Conservation (phyloP, 2,888 invertebrate species). For the Isoperla grammatica region DNA sequence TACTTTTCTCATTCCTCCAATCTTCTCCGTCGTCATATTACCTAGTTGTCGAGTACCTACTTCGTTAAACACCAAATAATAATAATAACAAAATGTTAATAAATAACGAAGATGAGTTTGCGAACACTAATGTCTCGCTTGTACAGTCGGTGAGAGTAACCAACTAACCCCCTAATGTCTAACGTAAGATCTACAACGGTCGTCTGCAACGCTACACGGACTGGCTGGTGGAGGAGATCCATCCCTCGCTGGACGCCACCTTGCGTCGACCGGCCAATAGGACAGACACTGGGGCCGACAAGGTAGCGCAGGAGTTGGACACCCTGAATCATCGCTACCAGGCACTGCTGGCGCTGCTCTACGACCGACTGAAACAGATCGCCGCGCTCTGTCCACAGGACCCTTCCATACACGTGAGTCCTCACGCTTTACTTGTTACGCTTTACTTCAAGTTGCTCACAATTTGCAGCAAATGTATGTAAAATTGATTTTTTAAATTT, state of each 20-base stretch:
- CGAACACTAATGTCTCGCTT: too few relatives aligned
- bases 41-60: too few relatives aligned
- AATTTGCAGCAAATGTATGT: too few relatives aligned
- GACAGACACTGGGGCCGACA: constrained; percentile 57
- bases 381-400: constrained; percentile 64
- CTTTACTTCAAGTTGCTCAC: neutral
- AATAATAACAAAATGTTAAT: too few relatives aligned
- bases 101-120: too few relatives aligned
- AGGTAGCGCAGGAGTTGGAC: constrained; percentile 71
- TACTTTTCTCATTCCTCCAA: too few relatives aligned
- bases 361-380: constrained; percentile 63
- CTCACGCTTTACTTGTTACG: too few relatives aligned
- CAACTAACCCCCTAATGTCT: constrained; percentile 48
- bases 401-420: constrained; percentile 68
- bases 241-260: constrained; percentile 68
- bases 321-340: constrained; percentile 74
- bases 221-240: constrained; percentile 73
- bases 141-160: too few relatives aligned
- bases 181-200: constrained; percentile 78
- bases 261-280: constrained; percentile 30
- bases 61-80: too few relatives aligned
- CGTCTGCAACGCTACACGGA: constrained; percentile 80
- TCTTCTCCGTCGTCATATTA: too few relatives aligned
- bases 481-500: constrained; percentile 4
- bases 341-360: constrained; percentile 60